Percentiles rank a stretch among this genome's conserved stretches.
These are phyloP conservation scores for Bombus confusus DNA, from an alignment of 1,140 invertebrate species.

Conservation along the genomic window DNA sequence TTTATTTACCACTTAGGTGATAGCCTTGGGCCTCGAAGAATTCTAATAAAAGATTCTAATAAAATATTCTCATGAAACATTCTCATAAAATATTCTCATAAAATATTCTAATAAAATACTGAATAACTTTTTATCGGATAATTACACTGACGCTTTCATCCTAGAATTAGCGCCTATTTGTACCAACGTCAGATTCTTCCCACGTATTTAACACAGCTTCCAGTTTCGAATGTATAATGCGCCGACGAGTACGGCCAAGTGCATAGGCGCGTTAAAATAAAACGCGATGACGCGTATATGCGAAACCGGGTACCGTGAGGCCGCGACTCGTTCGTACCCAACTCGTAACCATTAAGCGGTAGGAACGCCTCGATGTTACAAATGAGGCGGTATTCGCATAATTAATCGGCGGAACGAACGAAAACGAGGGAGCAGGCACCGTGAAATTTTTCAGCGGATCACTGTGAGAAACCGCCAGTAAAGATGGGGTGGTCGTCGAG, in stretches of 20 bases:
- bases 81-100: too few species aligned
- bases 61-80: too few species aligned
- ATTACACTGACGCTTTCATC: too few species aligned
- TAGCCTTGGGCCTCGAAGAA: too few species aligned
- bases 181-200: not conserved
- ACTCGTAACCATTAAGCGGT: constrained; percentile 48
- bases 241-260: too few species aligned
- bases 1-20: too few species aligned
- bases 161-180: too few species aligned
- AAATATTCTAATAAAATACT: too few species aligned
- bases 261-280: not conserved
- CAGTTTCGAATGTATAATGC: not conserved
- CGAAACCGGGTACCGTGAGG: not conserved
- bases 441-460: constrained; percentile 33
- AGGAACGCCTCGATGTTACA: constrained; percentile 50
- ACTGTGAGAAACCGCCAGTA: not conserved
- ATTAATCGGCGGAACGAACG: constrained; percentile 64
- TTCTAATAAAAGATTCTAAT: too few species aligned
- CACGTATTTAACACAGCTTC: not conserved
- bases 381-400: constrained; percentile 61
- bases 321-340: constrained; percentile 10
- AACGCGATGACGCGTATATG: constrained; percentile 38
- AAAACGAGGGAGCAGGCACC: not conserved
- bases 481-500: not conserved
- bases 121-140: too few species aligned